Evolutionary conservation across 2,888 invertebrate genomes (phyloP).

Genomic region (Notocelia uddmanniana): DNA sequence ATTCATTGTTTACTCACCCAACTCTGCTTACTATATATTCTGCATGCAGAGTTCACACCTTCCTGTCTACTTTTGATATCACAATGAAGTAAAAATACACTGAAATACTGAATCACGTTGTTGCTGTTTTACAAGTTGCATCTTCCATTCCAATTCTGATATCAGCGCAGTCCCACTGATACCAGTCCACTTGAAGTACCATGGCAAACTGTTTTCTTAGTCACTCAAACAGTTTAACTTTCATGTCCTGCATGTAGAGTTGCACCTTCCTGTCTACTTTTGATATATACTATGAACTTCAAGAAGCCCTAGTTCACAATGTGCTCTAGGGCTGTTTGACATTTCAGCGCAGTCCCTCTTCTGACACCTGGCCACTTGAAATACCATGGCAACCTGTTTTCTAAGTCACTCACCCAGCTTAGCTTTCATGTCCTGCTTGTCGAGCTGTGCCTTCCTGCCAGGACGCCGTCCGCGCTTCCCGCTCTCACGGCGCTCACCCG

Average conservation of each 20-base stretch:
- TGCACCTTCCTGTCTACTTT: slow-evolving; percentile 55
- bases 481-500: slow-evolving; percentile 91
- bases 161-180: background rate
- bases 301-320: too few species aligned
- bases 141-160: background rate
- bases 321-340: too few species aligned
- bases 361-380: too few species aligned
- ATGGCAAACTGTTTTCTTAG: background rate
- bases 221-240: slow-evolving; percentile 91
- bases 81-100: too few species aligned
- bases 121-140: background rate
- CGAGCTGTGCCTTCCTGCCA: slow-evolving; percentile 92
- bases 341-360: too few species aligned
- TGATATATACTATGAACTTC: too few species aligned
- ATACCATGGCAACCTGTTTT: too few species aligned
- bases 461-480: slow-evolving; percentile 96
- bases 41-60: too few species aligned
- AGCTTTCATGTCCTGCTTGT: slow-evolving; percentile 97
- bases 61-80: background rate
- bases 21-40: too few species aligned
- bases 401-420: slow-evolving; percentile 90
- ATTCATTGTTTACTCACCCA: too few species aligned
- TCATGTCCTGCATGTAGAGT: slow-evolving; percentile 89
- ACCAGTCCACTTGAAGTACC: background rate
- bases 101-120: too few species aligned